Evolutionary conservation across 2,888 invertebrate genomes (phyloP).

Genomic region (Drymonia ruficornis): DNA sequence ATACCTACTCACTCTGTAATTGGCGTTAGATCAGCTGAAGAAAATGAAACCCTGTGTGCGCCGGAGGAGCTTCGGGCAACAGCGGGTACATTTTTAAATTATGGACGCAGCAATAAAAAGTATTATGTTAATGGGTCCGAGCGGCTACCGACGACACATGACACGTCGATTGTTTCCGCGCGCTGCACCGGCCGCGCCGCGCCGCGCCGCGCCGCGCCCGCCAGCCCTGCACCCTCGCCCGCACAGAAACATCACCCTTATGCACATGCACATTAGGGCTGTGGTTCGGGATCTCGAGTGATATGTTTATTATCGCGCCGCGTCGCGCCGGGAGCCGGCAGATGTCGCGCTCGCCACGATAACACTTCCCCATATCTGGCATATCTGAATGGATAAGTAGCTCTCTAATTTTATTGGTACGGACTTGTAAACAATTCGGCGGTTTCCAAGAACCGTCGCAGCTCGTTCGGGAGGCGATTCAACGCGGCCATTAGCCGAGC

Average conservation of each 20-base stretch:
- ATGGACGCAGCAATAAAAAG: background rate
- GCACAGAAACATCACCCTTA: background rate
- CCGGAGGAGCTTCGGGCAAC: too few relatives aligned
- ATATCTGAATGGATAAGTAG: conserved; percentile 67
- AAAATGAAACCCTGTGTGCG: too few relatives aligned
- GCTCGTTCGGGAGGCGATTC: conserved; percentile 15
- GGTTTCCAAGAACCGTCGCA: conserved; percentile 41
- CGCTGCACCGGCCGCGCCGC: conserved; percentile 2
- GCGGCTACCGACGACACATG: conserved; percentile 14
- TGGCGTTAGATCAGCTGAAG: too few relatives aligned
- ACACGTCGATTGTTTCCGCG: conserved; percentile 1
- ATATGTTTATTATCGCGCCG: conserved; percentile 52
- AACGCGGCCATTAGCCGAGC: conserved; percentile 34
- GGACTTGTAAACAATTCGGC: conserved; percentile 41
- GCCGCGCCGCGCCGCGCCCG: background rate
- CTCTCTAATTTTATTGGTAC: conserved; percentile 61
- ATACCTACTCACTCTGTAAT: background rate
- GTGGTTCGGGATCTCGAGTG: conserved; percentile 17
- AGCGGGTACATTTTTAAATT: background rate
- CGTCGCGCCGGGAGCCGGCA: conserved; percentile 50
- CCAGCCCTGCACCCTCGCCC: background rate
- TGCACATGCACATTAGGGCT: background rate
- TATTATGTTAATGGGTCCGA: background rate
- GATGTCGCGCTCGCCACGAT: conserved; percentile 46
- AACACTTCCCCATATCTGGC: conserved; percentile 59